Conservation (phyloP, 1,140 invertebrate species). For the Manduca sexta region DNA sequence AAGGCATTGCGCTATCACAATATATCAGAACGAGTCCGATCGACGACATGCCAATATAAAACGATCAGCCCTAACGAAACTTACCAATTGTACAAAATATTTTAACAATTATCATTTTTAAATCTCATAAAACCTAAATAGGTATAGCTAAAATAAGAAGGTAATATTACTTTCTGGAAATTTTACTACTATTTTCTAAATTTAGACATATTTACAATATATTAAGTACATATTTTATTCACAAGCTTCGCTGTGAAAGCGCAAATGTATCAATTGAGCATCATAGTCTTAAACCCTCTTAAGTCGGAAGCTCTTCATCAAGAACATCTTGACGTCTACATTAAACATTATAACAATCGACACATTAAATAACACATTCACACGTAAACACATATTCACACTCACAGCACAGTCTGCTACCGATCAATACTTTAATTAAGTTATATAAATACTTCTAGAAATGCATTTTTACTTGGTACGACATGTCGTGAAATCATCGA, state of each 20-base stretch:
- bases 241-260: conserved; percentile 65
- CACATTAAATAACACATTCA: conserved; percentile 67
- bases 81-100: conserved; percentile 57
- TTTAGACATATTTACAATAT: conserved; percentile 65
- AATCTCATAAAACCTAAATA: conserved; percentile 68
- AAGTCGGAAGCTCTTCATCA: conserved; percentile 36
- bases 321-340: conserved; percentile 33
- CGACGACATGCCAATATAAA: conserved; percentile 61
- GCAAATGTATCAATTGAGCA: conserved; percentile 68
- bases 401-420: conserved; percentile 61
- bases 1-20: conserved; percentile 67
- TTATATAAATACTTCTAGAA: conserved; percentile 68
- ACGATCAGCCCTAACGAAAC: conserved; percentile 47
- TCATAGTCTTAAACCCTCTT: conserved; percentile 36
- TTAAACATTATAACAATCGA: conserved; percentile 52
- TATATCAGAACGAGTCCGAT: conserved; percentile 31
- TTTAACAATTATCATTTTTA: conserved; percentile 57
- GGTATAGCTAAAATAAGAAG: conserved; percentile 58
- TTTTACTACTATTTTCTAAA: conserved; percentile 62
- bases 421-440: conserved; percentile 63
- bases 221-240: conserved; percentile 33
- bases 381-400: conserved; percentile 51
- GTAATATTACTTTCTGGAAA: conserved; percentile 44
- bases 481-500: conserved; percentile 37
- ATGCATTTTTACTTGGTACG: conserved; percentile 70